Base-by-base conservation (phyloP, 1,140 invertebrate species). In the Doryteuthis pealeii region DNA sequence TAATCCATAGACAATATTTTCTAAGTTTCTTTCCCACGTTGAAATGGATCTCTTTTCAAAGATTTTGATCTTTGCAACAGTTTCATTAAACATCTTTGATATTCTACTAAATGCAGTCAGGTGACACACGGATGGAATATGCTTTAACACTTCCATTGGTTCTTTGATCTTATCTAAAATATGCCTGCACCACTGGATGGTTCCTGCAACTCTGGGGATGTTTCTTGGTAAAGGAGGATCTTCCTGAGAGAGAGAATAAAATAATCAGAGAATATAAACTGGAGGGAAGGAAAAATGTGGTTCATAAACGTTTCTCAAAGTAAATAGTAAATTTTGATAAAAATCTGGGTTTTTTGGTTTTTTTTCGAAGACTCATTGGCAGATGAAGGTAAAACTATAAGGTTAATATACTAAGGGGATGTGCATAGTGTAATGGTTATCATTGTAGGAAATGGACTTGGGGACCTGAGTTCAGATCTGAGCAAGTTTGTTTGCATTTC, bases 21-120 rank as follows among this genome's bases (percentile, higher is more conserved):
- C 87, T 62, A 88, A 87, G 32, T 80, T 79, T 33, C 77, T 81
- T 74, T 85, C 87, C 86, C 87, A 88, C 73, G 84, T 82, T 0
- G 82, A 83, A 70, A 87, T 85, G 83, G 85, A 88, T 15, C 84
- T 71, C 71, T 84, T 87, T 74, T 88, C 87, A 81, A 87, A 88
- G 14, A 83, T 86, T 2, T 87, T 84, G 65, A 88, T 76, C 22
- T 86, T 86, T 30, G 83, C 85, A 5, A 86, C 84, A 18, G 87
- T 78, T 72, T 81, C 78, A 75, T 88, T 88, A 78, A 87, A 88
- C 33, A 85, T 85, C 45, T 79, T 80, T 0, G 86, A 83, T 26
- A 87, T 83, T 18, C 82, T 75, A 10, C 81, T 79, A 78, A 84
- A 88, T 70, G 87, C 85, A 72, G 80, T 74, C 12, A 86, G 74